Base-by-base conservation (phyloP, 1,140 invertebrate genomes). In the Eriosoma lanigerum region DNA sequence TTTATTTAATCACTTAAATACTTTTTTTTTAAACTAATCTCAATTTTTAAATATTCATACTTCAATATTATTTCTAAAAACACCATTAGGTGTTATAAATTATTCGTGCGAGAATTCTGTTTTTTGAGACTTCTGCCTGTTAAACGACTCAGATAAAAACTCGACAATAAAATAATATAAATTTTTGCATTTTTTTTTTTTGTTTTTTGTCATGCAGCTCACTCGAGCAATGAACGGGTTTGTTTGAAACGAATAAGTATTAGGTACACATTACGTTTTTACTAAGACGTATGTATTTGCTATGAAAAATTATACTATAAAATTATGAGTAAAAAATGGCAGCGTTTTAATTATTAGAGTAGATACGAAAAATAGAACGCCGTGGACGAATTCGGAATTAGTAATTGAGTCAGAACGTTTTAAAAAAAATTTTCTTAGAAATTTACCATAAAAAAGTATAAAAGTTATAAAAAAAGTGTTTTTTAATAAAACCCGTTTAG, bases 81-180 rank as follows among this genome's bases (percentile, higher is more conserved):
- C n/a, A n/a, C n/a, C n/a, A n/a, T n/a, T n/a, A n/a, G n/a, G n/a
- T n/a, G n/a, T n/a, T n/a, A n/a, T n/a, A n/a, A n/a, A n/a, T n/a
- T n/a, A n/a, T n/a, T n/a, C n/a, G n/a, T n/a, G n/a, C n/a, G n/a
- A n/a, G n/a, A n/a, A n/a, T n/a, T n/a, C n/a, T n/a, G n/a, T n/a
- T 8, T 38, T 38, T 38, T 38, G 32, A 38, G 21, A 78, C 54
- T 78, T 78, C 75, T 78, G 56, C 56, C 75, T 78, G 56, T 78
- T 78, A 78, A 78, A 78, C 75, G 24, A 78, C 75, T 46, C 75
- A 78, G 75, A 78, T 78, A 62, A 58, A 78, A 60, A 44, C 58
- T 5, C 19, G 19, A 24, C 17, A 29, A 52, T n/a, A 52, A 10
- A 72, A 72, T 24, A 72, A 72, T 12, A 68, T 21, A 21, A 56